A percentile compares a stretch with the other conserved stretches of the same genome.
Evolutionary conservation across 2,797 vertebrate species (phyloP).

Genomic region (Trachurus trachurus): DNA sequence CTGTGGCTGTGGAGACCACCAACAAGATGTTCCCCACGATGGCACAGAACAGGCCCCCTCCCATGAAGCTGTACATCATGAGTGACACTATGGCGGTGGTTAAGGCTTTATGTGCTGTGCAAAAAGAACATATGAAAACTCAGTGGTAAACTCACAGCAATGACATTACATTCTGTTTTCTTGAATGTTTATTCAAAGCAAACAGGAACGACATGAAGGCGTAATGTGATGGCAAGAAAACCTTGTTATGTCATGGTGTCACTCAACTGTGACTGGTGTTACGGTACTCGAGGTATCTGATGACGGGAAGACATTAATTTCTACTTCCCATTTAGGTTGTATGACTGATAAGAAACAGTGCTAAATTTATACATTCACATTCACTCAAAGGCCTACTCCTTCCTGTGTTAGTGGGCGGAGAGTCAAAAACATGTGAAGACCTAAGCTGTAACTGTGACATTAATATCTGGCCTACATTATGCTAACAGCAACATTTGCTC

Average conservation of each 20-base stretch:
- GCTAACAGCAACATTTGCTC: background rate
- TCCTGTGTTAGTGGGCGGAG: background rate
- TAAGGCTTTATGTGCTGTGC: constrained; percentile 60
- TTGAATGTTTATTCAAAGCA: background rate
- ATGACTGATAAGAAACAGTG: background rate
- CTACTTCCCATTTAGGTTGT: background rate
- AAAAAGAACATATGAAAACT: constrained; percentile 19
- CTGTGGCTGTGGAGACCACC: constrained; percentile 91
- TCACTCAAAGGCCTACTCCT: background rate
- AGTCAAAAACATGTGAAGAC: background rate
- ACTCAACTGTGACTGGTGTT: no score
- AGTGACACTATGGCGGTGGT: constrained; percentile 66
- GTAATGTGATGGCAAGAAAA: background rate
- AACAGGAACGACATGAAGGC: background rate
- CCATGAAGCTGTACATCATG: constrained; percentile 94
- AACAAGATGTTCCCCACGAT: constrained; percentile 92
- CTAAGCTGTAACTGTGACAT: background rate
- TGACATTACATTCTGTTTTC: background rate
- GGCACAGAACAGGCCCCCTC: constrained; percentile 93
- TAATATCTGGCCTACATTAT: background rate
- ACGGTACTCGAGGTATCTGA: background rate
- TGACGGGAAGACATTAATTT: background rate
- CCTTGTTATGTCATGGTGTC: no score
- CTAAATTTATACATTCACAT: background rate
- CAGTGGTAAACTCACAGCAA: background rate